These are phyloP conservation scores for Anhinga rufa DNA, from an alignment of 2,113 vertebrate genomes.

Conservation along the genomic window DNA sequence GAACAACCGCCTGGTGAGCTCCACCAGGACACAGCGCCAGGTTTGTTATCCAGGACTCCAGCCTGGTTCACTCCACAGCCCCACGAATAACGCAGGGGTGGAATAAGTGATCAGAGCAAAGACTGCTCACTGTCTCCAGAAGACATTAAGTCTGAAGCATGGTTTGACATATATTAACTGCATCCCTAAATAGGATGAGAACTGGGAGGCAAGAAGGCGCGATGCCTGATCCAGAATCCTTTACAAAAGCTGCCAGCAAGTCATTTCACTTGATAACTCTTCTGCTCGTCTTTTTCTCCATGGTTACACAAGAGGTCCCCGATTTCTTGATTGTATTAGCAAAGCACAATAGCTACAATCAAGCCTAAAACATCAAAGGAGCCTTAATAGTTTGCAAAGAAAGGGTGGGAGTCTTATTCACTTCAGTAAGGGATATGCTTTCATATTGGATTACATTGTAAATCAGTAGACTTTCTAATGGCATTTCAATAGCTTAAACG, in stretches of 20 bases:
- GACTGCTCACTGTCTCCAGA: not conserved
- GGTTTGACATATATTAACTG: not conserved
- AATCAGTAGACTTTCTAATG: slow-evolving; percentile 33
- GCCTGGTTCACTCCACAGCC: not conserved
- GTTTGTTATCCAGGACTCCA: not conserved
- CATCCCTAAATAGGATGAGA: not conserved
- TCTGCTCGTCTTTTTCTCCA: not conserved
- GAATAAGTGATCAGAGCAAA: not conserved
- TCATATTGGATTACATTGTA: slow-evolving; percentile 38
- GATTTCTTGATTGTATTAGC: not conserved
- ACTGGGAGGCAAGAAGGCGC: not conserved
- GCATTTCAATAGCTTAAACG: slow-evolving; percentile 29
- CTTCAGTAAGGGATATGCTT: slow-evolving; percentile 27
- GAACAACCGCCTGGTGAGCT: not conserved
- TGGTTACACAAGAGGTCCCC: not conserved
- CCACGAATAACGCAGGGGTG: not conserved
- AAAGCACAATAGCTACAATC: slow-evolving; percentile 23
- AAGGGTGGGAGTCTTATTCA: slow-evolving; percentile 16
- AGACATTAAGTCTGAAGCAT: not conserved
- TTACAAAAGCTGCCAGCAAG: not conserved
- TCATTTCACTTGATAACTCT: not conserved
- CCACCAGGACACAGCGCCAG: accelerated
- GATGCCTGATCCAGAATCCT: not conserved
- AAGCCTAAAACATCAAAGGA: slow-evolving; percentile 16
- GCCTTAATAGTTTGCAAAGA: slow-evolving; percentile 14